Conservation (phyloP, 2,113 vertebrate species). For the Callopanchax toddi region DNA sequence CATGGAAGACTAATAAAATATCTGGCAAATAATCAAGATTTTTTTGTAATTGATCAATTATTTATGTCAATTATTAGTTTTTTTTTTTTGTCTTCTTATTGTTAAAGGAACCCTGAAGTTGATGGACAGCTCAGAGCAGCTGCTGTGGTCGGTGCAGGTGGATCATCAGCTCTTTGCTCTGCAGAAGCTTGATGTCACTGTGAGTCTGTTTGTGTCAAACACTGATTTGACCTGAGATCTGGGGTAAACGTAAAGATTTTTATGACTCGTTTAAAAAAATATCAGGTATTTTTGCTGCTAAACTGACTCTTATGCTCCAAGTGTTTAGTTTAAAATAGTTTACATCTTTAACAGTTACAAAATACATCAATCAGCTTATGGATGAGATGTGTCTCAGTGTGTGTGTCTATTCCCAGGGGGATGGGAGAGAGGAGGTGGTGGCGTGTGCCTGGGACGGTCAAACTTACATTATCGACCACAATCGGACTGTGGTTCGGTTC, state of each 20-base stretch:
- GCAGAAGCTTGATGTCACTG: slow-evolving; percentile 95
- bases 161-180: slow-evolving; percentile 97
- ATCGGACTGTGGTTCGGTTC: slow-evolving; percentile 91
- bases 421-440: slow-evolving; percentile 94
- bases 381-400: too few species aligned
- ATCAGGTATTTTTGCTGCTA: too few species aligned
- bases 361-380: neutral
- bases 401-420: slow-evolving; percentile 81
- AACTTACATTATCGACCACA: slow-evolving; percentile 97
- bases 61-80: too few species aligned
- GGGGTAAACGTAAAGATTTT: too few species aligned
- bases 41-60: neutral
- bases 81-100: neutral
- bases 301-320: too few species aligned
- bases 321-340: too few species aligned
- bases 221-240: too few species aligned
- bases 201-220: slow-evolving; percentile 81
- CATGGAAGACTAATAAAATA: too few species aligned
- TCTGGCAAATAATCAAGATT: too few species aligned
- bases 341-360: too few species aligned
- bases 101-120: slow-evolving; percentile 90
- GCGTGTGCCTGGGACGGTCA: slow-evolving; percentile 98
- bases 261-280: too few species aligned
- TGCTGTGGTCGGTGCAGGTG: slow-evolving; percentile 97
- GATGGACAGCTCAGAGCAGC: slow-evolving; percentile 93